Base-by-base conservation (phyloP, 1,140 invertebrate genomes). In the Papilio aristodemus region DNA sequence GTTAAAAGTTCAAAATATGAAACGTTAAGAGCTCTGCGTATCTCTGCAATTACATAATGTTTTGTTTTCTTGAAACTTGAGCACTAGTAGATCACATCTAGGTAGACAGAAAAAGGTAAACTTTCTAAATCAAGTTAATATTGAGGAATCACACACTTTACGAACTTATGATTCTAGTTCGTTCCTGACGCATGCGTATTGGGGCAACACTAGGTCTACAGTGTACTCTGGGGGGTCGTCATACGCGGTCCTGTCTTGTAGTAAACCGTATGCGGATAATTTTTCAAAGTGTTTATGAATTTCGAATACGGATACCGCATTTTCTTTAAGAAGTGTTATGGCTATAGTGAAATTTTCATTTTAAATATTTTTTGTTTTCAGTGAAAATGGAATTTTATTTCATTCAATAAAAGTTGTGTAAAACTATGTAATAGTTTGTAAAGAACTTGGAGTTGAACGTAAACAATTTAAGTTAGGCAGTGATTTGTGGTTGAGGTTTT, bases 151-250 rank as follows among this genome's bases (percentile, higher is more conserved):
- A 13, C 10, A 25, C 22, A 54, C 3, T 54, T 22, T 4, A 0
- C 10, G 19, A 25, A 25, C 10, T 54, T 54, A 54, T 25, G 19
- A 22, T 25, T 4, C 19, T 9, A 25, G 9, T 22, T 11, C 19
- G 10, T 13, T 9, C 46, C 46, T 54, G 46, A 22, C 46, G 46
- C 46, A 54, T 54, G 46, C 46, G 46, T 54, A 25, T 54, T 10
- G 11, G 19, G 46, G 46, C 2, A 0, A 19, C 4, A 54, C 19
- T 25, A 22, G 22, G 0, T 0, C 46, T 4, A 22, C 19, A 54
- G 46, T 54, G 4, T 22, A 13, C 46, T 54, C 46, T 11, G 10
- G 1, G 10, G 46, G 19, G 0, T 54, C 46, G 46, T 3, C 8
- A 11, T 11, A 11, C 11, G 19, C 46, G 19, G 46, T 54, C 0